Conservation (phyloP, 2,797 vertebrate genomes). For the Rhyacichthys aspro region DNA sequence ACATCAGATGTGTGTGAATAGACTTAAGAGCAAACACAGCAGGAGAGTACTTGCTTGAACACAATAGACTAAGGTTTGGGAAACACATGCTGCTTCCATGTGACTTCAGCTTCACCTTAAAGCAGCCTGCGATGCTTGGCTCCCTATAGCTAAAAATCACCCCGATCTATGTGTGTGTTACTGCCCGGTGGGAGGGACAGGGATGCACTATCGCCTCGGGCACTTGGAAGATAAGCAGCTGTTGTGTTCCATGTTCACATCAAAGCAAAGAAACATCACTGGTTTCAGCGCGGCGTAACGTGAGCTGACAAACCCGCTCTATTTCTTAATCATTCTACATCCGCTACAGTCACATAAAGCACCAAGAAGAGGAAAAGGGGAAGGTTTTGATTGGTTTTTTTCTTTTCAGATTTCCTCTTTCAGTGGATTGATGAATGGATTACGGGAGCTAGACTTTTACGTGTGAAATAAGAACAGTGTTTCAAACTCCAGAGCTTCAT, state of each 20-base stretch:
- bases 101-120: constrained; percentile 15
- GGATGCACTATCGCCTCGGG: constrained; percentile 34
- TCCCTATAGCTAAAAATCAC: constrained; percentile 63
- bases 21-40: too few relatives aligned
- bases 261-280: constrained; percentile 10
- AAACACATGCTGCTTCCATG: constrained; percentile 17
- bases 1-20: too few relatives aligned
- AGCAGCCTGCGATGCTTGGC: constrained; percentile 41
- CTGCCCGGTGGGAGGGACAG: constrained; percentile 44
- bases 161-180: constrained; percentile 47
- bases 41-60: background rate
- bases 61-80: constrained; percentile 5
- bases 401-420: too few relatives aligned
- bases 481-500: too few relatives aligned
- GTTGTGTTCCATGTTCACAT: constrained; percentile 24
- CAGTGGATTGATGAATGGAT: too few relatives aligned
- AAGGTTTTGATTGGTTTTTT: too few relatives aligned
- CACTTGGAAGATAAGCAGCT: constrained; percentile 15
- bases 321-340: constrained; percentile 1
- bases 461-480: too few relatives aligned
- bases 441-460: too few relatives aligned
- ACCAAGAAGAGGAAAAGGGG: too few relatives aligned
- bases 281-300: background rate
- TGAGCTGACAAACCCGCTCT: background rate
- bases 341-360: background rate